Evolutionary conservation across 53 echinoderm and acorn worm species (phyloP).

Genomic region (Astropecten irregularis): DNA sequence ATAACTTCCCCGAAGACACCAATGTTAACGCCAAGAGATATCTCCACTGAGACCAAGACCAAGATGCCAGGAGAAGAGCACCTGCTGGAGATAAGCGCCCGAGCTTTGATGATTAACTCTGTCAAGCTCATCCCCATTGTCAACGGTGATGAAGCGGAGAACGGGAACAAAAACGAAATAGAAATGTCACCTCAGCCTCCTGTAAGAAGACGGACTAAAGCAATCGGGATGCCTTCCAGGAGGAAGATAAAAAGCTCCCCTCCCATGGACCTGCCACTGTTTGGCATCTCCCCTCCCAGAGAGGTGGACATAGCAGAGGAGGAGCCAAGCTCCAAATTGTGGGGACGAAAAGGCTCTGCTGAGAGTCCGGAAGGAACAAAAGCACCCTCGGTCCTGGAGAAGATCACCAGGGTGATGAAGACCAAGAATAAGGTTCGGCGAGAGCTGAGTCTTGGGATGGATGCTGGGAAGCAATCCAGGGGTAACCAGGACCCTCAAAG

Average conservation of each 20-base stretch:
- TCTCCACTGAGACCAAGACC: conserved; percentile 44
- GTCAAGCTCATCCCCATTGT: conserved; percentile 29
- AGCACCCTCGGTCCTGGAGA: conserved; percentile 63
- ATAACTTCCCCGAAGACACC: conserved; percentile 53
- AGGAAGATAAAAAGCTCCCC: conserved; percentile 54
- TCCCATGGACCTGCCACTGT: conserved; percentile 6
- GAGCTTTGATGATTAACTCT: conserved; percentile 42
- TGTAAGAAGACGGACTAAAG: conserved; percentile 26
- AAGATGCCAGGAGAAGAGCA: conserved; percentile 14
- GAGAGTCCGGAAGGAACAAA: conserved; percentile 51
- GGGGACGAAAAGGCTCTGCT: conserved; percentile 35
- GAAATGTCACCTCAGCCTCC: conserved; percentile 21
- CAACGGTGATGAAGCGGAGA: conserved; percentile 2
- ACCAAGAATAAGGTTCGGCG: conserved; percentile 58
- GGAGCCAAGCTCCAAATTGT: conserved; percentile 30
- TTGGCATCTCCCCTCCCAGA: conserved; percentile 29
- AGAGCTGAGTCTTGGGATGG: conserved; percentile 61
- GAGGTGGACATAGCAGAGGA: conserved; percentile 69
- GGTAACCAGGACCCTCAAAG: conserved; percentile 11
- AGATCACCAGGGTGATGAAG: conserved; percentile 66
- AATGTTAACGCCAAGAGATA: conserved; percentile 55
- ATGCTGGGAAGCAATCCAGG: conserved; percentile 25
- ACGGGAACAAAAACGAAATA: background rate
- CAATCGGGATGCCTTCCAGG: conserved; percentile 4
- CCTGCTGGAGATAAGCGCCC: conserved; percentile 53